Base-by-base conservation (phyloP, 2,888 invertebrate species). In the Catotricha subobsoleta region DNA sequence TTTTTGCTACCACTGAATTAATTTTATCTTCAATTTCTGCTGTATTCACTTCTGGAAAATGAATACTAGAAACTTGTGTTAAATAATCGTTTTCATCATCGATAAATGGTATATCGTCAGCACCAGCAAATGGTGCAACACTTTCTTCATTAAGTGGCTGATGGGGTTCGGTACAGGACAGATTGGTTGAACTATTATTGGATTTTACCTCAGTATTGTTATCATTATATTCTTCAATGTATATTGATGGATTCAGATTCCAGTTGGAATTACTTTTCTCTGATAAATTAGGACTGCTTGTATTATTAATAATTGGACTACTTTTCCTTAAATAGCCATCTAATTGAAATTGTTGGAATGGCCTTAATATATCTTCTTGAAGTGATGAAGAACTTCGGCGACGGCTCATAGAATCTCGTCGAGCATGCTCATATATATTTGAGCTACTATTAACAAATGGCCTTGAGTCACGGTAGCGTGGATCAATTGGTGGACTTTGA, bases 31-130 rank as follows among this genome's bases (percentile, higher is more conserved):
- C 21, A 34, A n/a, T 20, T 16, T n/a, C 23, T 33, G 23, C 25
- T 27, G 12, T 34, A 40, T 21, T 23, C 25, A 28, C 23, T n/a
- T 25, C 27, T 8, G 53, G 52, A 16, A 52, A 42, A 46, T 51
- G 51, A 2, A 45, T 41, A 46, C 51, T 44, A 30, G 49, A 50
- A n/a, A 25, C 16, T 23, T 23, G 23, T 10, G 53, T 52, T 36
- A 60, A 60, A 41, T 62, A 59, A 21, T 46, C 36, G 39, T 44
- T 19, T 34, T 62, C 64, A 36, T 68, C 60, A 29, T 66, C 66
- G 18, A 68, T 64, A 39, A 56, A 64, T 27, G 64, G 64, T 46
- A 64, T 63, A 28, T 60, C 58, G 30, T 58, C 57, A 2, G 55
- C 51, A 40, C 60, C 56, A 5, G 55, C 56, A 43, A 60, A 54